Evolutionary conservation across 2,888 invertebrate genomes (phyloP), one percentile per base, ranked within the genome.

Genomic region (Dinocampus coccinellae): DNA sequence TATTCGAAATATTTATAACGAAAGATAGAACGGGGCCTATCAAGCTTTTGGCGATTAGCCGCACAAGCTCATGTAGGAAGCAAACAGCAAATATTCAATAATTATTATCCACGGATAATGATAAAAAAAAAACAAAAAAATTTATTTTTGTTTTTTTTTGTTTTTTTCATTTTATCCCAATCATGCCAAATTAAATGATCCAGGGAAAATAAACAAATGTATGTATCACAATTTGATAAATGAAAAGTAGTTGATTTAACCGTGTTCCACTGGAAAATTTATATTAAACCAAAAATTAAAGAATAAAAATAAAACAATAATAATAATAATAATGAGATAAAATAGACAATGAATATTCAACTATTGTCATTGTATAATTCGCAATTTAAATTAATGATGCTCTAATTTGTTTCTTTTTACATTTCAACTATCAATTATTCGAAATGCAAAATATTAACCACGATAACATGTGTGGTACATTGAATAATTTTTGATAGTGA

Each of bases 401-500:
- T 47, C 47, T 47, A 47, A 20, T 60, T 67, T 16, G 24, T 16
- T 39, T 29, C 33, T 7, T 69, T 62, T 65, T 66, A 52, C 66
- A 64, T 53, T n/a, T 58, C 42, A 42, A 60, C 3, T 26, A 55
- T n/a, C 24, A 13, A 55, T 9, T 9, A 55, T 24, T 4, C 24
- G 55, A 26, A 55, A n/a, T n/a, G 24, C 22, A 20, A 22, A 22
- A 10, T 53, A 6, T 53, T 1, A n/a, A 2, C n/a, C 39, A 53
- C 52, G n/a, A n/a, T n/a, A n/a, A n/a, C 24, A 9, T 53, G 1
- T 4, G 26, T 10, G 52, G 6, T 72, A 64, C 42, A 62, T 47
- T 69, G 57, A 42, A 70, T 70, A 68, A 74, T 66, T 76, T 75
- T 75, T 29, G 47, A 73, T 78, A 79, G 73, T 26, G 29, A n/a